Evolutionary conservation across 2,113 vertebrate genomes (phyloP).

Genomic region (Donacobius atricapilla): DNA sequence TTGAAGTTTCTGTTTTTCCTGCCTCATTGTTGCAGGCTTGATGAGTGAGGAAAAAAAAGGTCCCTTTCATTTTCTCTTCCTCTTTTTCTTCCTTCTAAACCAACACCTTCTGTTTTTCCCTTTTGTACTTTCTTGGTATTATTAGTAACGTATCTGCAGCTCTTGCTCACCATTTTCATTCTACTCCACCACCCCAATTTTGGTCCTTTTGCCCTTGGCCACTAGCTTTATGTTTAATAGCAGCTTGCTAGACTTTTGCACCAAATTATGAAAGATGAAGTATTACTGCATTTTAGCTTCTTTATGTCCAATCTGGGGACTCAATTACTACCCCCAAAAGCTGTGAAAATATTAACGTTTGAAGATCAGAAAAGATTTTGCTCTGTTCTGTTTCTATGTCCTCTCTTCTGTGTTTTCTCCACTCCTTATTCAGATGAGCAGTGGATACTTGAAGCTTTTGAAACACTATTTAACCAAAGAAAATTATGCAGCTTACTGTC

Average conservation of each 20-base stretch:
- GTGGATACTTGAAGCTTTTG: neutral
- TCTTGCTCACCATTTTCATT: neutral
- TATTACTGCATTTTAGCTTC: neutral
- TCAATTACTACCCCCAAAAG: neutral
- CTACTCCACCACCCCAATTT: neutral
- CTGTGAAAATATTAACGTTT: neutral
- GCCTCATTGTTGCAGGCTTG: neutral
- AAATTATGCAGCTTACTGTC: neutral
- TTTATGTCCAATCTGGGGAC: neutral
- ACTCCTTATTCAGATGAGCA: neutral
- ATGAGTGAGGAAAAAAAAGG: neutral
- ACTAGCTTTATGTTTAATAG: neutral
- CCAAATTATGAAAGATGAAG: neutral
- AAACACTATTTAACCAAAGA: neutral
- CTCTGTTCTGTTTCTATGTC: neutral
- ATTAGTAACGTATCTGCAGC: neutral
- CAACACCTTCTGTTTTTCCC: neutral
- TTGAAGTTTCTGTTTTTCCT: neutral
- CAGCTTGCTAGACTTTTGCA: neutral
- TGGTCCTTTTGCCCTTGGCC: neutral
- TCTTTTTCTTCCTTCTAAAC: neutral
- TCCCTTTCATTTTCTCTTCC: neutral
- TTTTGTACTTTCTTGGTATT: neutral
- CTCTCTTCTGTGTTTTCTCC: neutral
- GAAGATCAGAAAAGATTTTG: neutral